Evolutionary conservation across 2,888 invertebrate genomes (phyloP).

Genomic region (Synanthedon vespiformis): DNA sequence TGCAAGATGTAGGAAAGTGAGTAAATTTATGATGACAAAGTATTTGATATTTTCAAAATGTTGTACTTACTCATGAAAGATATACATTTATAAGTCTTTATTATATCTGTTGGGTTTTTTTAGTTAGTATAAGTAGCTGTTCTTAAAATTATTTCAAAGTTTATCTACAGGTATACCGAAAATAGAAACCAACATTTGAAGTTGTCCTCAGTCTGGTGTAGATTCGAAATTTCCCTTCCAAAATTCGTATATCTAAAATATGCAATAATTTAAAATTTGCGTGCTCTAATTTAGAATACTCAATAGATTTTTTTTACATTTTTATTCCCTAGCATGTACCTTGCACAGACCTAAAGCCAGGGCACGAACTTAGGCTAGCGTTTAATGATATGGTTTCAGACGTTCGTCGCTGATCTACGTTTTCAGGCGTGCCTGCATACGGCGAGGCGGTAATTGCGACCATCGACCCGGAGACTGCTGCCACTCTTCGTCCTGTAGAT

Average conservation of each 20-base stretch:
- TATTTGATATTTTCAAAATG: not conserved
- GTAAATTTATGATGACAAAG: slow-evolving; percentile 22
- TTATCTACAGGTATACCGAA: too few relatives aligned
- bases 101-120: too few relatives aligned
- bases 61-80: too few relatives aligned
- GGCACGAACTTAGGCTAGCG: slow-evolving; percentile 55
- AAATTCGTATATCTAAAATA: too few relatives aligned
- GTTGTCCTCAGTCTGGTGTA: too few relatives aligned
- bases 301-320: not conserved
- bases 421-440: slow-evolving; percentile 86
- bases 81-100: too few relatives aligned
- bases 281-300: too few relatives aligned
- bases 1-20: slow-evolving; percentile 79
- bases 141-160: too few relatives aligned
- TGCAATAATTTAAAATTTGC: too few relatives aligned
- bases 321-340: not conserved
- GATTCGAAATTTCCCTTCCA: too few relatives aligned
- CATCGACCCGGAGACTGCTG: slow-evolving; percentile 88
- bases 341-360: slow-evolving; percentile 11
- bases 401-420: slow-evolving; percentile 87
- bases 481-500: slow-evolving; percentile 86
- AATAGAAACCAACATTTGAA: too few relatives aligned
- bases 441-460: slow-evolving; percentile 86
- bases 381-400: slow-evolving; percentile 76
- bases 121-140: too few relatives aligned